These are phyloP conservation scores for Pangasius mekongensis DNA, from an alignment of 2,797 vertebrate genomes.

Conservation along the genomic window DNA sequence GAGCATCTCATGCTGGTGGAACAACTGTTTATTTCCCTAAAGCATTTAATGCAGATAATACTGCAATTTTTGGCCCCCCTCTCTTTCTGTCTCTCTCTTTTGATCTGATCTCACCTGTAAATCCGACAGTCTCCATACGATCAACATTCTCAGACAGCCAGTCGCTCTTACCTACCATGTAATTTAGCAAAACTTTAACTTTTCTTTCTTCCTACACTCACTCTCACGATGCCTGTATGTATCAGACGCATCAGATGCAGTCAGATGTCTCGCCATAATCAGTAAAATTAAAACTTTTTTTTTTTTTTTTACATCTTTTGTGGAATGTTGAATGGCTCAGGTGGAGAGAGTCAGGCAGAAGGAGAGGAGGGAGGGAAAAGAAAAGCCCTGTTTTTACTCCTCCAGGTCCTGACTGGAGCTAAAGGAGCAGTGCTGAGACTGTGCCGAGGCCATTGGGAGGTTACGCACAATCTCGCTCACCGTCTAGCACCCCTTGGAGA, in stretches of 20 bases:
- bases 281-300: neutral
- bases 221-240: neutral
- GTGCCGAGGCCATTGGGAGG: constrained; percentile 11
- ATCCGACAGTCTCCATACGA: constrained; percentile 36
- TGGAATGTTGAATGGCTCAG: constrained; percentile 21
- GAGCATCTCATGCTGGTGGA: neutral
- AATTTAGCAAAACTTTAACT: constrained; percentile 22
- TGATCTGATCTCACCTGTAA: constrained; percentile 33
- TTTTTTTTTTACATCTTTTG: neutral
- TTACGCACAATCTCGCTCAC: constrained; percentile 17
- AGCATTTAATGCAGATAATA: constrained; percentile 40
- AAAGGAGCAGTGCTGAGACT: neutral
- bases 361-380: neutral
- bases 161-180: constrained; percentile 38
- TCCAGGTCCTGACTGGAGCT: constrained; percentile 18
- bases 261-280: constrained; percentile 22
- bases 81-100: constrained; percentile 17
- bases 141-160: constrained; percentile 43
- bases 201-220: neutral
- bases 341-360: neutral
- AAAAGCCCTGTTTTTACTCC: constrained; percentile 23
- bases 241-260: neutral
- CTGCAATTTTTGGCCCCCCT: neutral
- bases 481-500: constrained; percentile 14
- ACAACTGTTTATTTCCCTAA: constrained; percentile 28